Base-by-base conservation (phyloP, 2,797 vertebrate genomes). In the Poecilia gillii region DNA sequence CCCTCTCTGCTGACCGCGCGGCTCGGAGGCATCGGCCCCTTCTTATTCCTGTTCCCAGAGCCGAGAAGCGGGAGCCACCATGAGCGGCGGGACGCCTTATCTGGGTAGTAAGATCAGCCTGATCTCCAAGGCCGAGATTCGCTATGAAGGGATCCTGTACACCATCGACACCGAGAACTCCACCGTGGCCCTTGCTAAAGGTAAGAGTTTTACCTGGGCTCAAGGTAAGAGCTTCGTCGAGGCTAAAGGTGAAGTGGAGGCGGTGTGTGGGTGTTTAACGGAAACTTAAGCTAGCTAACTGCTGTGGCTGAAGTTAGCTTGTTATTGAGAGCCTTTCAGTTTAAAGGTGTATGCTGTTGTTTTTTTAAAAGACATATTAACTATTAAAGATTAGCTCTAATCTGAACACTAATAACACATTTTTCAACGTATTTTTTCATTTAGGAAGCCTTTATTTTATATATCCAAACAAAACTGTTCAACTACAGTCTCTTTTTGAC, bases 71-170 rank as follows among this genome's bases (percentile, higher is more conserved):
- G 64, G 14, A 62, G 90, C 14, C 92, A 91, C 91, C 89, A 96
- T 99, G 98, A 99, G 98, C 78, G 97, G 97, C 89, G 97, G 97
- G 89, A 99, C 98, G 82, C 98, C 98, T 81, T 99, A 99, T 87
- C 99, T 99, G 87, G 98, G 98, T 73, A 99, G 98, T 91, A 98
- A 98, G 92, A 98, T 98, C 92, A 98, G 97, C 96, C 95, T 98
- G 16, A 96, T 97, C 91, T 98, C 97, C 68, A 98, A 98, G 96
- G 97, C 97, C 93, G 97, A 97, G 95, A 98, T 98, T 76, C 97
- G 97, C 90, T 98, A 98, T 94, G 97, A 98, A 88, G 97, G 97
- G 86, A 97, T 98, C 86, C 88, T 98, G 66, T 98, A 98, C 92
- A 98, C 97, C 70, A 98, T 98, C 91, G 97, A 98, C 87, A 97